Conservation (phyloP, 1,140 invertebrate species). For the Caenorhabditis inopinata region DNA sequence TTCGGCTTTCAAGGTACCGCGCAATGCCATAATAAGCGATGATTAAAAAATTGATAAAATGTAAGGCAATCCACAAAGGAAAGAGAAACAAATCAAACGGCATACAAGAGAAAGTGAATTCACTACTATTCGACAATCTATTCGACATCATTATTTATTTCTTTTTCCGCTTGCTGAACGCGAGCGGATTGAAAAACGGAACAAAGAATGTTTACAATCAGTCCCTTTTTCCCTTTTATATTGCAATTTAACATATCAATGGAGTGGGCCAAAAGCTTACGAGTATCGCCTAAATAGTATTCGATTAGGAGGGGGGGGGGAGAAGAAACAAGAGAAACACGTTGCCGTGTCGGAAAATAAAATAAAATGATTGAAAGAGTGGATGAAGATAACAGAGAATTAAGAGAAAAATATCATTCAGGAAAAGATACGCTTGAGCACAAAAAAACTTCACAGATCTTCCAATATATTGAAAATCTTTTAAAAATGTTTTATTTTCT, state of each 20-base stretch:
- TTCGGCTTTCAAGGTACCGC: no score
- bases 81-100: no score
- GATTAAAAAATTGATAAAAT: no score
- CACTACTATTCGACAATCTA: no score
- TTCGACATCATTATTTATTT: no score
- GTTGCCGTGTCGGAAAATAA: background rate
- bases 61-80: no score
- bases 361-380: background rate
- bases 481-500: no score
- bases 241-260: constrained; percentile 27
- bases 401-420: background rate
- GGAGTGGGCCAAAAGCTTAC: background rate
- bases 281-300: background rate
- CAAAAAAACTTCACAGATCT: no score
- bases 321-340: background rate
- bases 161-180: background rate
- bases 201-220: background rate
- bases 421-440: no score
- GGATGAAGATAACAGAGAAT: background rate
- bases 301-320: background rate
- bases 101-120: no score
- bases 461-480: no score
- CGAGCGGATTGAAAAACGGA: background rate
- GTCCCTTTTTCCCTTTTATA: background rate
- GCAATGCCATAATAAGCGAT: no score